Conservation (phyloP, 2,797 vertebrate species). For the Percopsis omiscomaycus region DNA sequence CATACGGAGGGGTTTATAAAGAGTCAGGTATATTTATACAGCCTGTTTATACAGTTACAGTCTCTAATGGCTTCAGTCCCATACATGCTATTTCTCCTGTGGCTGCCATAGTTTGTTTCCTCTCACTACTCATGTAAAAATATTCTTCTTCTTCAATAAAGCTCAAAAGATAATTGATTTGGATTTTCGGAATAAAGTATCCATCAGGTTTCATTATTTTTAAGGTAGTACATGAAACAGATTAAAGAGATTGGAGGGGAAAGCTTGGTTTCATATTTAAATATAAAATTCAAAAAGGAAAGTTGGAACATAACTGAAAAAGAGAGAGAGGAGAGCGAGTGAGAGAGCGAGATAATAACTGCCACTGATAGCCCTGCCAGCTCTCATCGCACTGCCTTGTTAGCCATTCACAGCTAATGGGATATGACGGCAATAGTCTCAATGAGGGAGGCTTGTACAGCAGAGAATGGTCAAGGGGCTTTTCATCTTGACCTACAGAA, state of each 20-base stretch:
- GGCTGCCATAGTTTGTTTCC: no score
- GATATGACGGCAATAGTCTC: conserved; percentile 58
- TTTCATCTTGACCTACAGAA: conserved; percentile 40
- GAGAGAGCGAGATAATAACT: conserved; percentile 44
- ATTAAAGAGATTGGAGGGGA: no score
- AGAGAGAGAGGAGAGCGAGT: neutral
- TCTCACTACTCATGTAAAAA: no score
- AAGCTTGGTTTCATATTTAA: no score
- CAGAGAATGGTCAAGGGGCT: conserved; percentile 38
- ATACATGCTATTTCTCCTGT: no score
- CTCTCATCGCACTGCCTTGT: conserved; percentile 37
- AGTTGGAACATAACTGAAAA: neutral
- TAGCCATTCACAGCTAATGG: conserved; percentile 48
- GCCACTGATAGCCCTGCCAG: conserved; percentile 62
- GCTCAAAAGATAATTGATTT: neutral
- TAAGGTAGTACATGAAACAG: neutral
- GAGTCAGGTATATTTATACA: no score
- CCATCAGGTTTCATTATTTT: neutral
- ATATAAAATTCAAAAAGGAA: no score
- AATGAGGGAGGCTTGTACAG: conserved; percentile 43
- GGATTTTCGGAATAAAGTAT: neutral
- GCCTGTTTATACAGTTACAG: no score
- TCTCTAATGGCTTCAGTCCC: no score
- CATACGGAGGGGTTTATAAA: neutral
- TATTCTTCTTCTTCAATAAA: neutral